Evolutionary conservation across 2,888 invertebrate species (phyloP).

Genomic region (Julus scanicus): DNA sequence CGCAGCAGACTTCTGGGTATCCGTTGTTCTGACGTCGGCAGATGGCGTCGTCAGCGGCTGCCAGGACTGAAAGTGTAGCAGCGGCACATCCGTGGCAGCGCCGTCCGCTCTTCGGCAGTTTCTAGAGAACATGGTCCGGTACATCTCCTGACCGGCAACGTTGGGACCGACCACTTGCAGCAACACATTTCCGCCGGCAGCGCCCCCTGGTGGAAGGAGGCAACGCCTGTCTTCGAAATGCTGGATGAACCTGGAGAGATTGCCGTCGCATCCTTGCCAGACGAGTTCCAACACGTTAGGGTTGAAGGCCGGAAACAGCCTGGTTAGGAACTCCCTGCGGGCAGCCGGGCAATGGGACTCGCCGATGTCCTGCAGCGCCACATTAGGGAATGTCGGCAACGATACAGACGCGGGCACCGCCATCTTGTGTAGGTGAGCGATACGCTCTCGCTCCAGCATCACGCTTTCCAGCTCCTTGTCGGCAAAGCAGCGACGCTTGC

Average conservation of each 20-base stretch:
- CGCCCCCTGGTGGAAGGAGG: neutral
- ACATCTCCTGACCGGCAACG: no score
- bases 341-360: constrained; percentile 54
- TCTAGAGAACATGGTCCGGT: no score
- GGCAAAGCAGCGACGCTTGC: constrained; percentile 70
- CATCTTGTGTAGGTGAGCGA: constrained; percentile 59
- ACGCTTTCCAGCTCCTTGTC: constrained; percentile 67
- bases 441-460: constrained; percentile 64
- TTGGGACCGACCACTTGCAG: no score
- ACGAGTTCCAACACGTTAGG: constrained; percentile 88
- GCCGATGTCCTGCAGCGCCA: constrained; percentile 3
- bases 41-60: neutral
- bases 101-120: no score
- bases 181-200: neutral
- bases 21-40: neutral
- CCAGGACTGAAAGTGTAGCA: neutral
- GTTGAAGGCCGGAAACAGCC: constrained; percentile 90
- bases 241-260: constrained; percentile 73
- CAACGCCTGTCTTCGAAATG: neutral
- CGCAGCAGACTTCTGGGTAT: no score
- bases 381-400: neutral
- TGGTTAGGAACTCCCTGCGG: constrained; percentile 79
- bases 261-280: constrained; percentile 91
- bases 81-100: neutral
- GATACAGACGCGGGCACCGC: constrained; percentile 30